Base-by-base conservation (phyloP, 2,888 invertebrate genomes). In the Belgica antarctica region DNA sequence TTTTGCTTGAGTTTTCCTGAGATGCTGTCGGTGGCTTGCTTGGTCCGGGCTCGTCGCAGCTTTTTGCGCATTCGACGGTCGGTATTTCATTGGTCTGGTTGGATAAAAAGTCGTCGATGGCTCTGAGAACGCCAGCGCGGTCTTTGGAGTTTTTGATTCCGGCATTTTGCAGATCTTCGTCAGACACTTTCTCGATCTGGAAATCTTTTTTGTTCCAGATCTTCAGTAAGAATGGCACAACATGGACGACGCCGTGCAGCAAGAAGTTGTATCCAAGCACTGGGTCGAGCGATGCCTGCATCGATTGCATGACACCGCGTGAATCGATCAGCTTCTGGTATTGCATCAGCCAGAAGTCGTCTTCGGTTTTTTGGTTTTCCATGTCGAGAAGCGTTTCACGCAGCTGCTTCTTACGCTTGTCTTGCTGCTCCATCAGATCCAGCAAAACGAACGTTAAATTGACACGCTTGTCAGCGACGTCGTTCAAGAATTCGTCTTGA, bases 291-390 rank as follows among this genome's bases (percentile, higher is more conserved):
- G 82, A 81, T 72, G 82, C 84, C 72, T 85, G 83, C 69, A 86
- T 82, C 75, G 85, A 83, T 28, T 86, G 78, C 72, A 89, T 85
- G 74, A 83, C 84, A 24, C 93, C 92, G 73, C 88, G 85, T 27
- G 85, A 85, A 76, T 93, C 90, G 76, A 94, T 82, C 52, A 94
- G 79, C 73, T 87, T 85, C 78, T 94, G 94, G 78, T 92, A 94
- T 78, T 93, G 93, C 75, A 85, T 83, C 72, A 90, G 79, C 90
- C 90, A 90, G 77, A 88, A 90, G 75, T 87, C 86, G 74, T 83
- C 80, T 1, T 81, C 78, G 63, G 77, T 80, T 15, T 81, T 80
- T 71, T 80, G 82, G 73, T 82, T 81, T 78, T 94, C 92, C 83
- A 93, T 88, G 75, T 86, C 87, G 74, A 84, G 83, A 75, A 91